Evolutionary conservation across 2,888 invertebrate species (phyloP), one percentile per base, ranked within the genome.

Genomic region (Crocallis elinguaria): DNA sequence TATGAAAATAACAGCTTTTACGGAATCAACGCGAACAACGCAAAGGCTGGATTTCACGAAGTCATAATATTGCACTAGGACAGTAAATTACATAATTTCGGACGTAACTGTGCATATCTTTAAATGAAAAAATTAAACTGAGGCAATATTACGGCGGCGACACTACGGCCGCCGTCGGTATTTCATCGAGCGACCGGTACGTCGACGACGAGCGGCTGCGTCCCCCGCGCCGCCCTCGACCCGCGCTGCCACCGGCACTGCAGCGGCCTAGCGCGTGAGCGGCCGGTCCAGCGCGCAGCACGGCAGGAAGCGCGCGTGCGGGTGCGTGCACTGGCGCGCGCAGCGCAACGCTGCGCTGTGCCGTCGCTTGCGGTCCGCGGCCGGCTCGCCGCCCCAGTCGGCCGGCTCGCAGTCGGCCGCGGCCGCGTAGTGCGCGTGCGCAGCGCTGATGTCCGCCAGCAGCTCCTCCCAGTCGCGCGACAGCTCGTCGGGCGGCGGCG

Each of bases 401-500:
- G 14, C 44, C 33, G 21, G 32, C 29, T 23, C 37, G 9, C 5
- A 23, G 11, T 42, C 49, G 49, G 67, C 73, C 57, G 69, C 83
- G 55, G 78, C 82, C 72, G 88, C 84, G 78, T 92, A 92, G 58
- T 81, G 80, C 66, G 89, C 87, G 73, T 92, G 93, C 71, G 93
- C 86, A 67, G 88, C 92, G 76, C 92, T 91, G 62, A 94, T 86
- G 75, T 94, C 94, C 25, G 92, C 88, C 68, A 94, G 82, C 74
- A 94, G 81, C 83, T 93, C 93, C 75, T 94, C 94, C 76, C 93
- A 94, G 70, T 94, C 94, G 71, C 92, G 92, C 61, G 87, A 83
- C 64, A 92, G 77, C 74, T 93, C 93, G 67, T 92, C 93, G 27
- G 77, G 63, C 57, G 48, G 50, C 49, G 57, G 50, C 53, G 42